Conservation (phyloP, 1,140 invertebrate species). For the Bombus fervidus region DNA sequence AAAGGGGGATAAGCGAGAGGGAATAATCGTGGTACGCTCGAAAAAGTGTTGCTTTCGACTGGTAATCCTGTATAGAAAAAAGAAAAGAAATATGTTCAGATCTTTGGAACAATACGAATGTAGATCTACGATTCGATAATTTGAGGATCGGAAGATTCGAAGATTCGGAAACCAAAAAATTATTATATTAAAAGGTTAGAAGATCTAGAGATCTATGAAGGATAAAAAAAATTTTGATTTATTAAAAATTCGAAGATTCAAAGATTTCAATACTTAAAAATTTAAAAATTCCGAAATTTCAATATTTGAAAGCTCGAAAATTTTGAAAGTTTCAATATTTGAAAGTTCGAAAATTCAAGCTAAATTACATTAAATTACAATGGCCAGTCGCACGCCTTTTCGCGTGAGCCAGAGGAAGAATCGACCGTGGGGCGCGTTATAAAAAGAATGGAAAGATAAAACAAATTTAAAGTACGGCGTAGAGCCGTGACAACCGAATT, state of each 20-base stretch:
- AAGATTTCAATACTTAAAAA: neutral
- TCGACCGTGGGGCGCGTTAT: neutral
- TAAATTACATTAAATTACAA: neutral
- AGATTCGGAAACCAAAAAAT: neutral
- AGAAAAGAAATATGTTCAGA: neutral
- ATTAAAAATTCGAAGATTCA: neutral
- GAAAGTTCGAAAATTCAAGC: neutral
- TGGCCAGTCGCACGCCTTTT: neutral
- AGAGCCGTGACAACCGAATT: conserved; percentile 40
- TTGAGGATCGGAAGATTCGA: neutral
- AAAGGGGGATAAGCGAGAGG: no score
- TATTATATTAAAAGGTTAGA: no score
- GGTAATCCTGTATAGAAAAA: neutral
- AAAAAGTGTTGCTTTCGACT: neutral
- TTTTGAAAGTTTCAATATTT: neutral
- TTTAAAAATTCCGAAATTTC: neutral
- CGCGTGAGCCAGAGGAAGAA: neutral
- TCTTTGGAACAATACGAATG: no score
- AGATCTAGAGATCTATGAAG: no score
- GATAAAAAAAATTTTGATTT: no score
- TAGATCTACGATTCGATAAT: neutral
- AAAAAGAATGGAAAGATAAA: neutral
- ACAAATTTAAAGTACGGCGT: neutral
- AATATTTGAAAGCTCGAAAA: neutral
- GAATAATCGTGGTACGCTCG: neutral